Evolutionary conservation across 2,888 invertebrate genomes (phyloP).

Genomic region (Cabera pusaria): DNA sequence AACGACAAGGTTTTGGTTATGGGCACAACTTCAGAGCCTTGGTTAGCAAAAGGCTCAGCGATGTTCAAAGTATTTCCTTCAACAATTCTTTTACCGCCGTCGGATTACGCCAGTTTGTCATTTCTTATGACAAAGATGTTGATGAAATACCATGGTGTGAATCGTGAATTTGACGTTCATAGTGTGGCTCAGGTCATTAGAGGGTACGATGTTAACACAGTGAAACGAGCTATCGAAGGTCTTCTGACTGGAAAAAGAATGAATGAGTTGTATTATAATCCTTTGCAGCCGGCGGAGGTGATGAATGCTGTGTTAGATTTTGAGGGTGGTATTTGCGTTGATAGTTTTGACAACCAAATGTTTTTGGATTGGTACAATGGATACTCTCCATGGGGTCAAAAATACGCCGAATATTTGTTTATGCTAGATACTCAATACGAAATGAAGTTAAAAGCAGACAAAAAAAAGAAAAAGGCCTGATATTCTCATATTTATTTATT

Average conservation of each 20-base stretch:
- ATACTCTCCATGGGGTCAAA: constrained; percentile 59
- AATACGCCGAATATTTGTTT: constrained; percentile 52
- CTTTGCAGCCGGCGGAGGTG: constrained; percentile 79
- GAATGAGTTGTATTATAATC: constrained; percentile 75
- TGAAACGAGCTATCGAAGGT: constrained; percentile 65
- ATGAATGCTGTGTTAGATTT: constrained; percentile 64
- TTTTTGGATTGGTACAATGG: constrained; percentile 74
- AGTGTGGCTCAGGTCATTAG: constrained; percentile 78
- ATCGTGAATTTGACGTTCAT: constrained; percentile 84
- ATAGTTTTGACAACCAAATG: constrained; percentile 67
- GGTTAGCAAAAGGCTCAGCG: constrained; percentile 74
- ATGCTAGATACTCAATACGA: constrained; percentile 59
- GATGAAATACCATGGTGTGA: constrained; percentile 83
- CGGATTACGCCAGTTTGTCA: constrained; percentile 85
- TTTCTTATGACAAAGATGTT: constrained; percentile 78
- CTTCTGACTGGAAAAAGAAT: constrained; percentile 75
- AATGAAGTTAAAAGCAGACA: constrained; percentile 60
- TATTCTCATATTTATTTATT: too few relatives aligned
- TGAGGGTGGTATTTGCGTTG: constrained; percentile 54
- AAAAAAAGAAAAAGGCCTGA: constrained; percentile 53
- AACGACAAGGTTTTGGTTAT: constrained; percentile 88
- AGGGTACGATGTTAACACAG: constrained; percentile 78
- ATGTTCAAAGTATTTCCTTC: constrained; percentile 84
- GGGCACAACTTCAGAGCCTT: constrained; percentile 87
- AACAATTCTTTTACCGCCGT: constrained; percentile 77